A percentile compares a stretch with the other conserved stretches of the same genome.
Evolutionary conservation across 2,888 invertebrate species (phyloP).

Genomic region (Zeuzera pyrina): DNA sequence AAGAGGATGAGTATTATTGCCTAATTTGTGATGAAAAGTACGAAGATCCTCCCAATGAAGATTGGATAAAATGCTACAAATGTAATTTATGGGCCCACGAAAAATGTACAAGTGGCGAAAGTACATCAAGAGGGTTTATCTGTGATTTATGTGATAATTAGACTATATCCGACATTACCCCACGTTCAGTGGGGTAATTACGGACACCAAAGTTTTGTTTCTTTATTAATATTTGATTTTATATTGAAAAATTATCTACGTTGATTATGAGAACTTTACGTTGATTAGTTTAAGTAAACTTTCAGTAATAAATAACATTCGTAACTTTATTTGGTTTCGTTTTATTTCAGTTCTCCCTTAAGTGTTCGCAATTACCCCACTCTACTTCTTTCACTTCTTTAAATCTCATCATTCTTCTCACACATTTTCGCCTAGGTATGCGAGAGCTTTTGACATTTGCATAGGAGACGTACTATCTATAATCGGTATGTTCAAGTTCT

Average conservation of each 20-base stretch:
- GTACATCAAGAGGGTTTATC: slow-evolving; percentile 2
- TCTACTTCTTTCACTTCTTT: too few relatives aligned
- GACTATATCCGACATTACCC: slow-evolving; percentile 5
- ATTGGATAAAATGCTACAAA: slow-evolving; percentile 1
- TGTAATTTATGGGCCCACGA: slow-evolving; percentile 2
- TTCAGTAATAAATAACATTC: not conserved
- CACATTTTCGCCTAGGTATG: too few relatives aligned
- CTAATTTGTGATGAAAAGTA: slow-evolving; percentile 2
- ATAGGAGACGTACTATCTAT: too few relatives aligned
- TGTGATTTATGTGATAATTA: slow-evolving; percentile 1
- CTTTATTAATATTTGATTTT: not conserved
- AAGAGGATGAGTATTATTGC: not conserved
- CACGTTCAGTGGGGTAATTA: not conserved
- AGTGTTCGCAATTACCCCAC: not conserved
- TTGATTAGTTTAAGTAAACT: not conserved
- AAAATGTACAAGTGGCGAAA: slow-evolving; percentile 2
- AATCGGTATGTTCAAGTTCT: too few relatives aligned
- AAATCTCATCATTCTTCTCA: too few relatives aligned
- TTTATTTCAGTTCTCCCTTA: not conserved
- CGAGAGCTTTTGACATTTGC: too few relatives aligned
- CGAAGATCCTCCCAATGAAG: not conserved
- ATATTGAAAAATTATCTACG: not conserved
- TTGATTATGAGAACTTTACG: not conserved
- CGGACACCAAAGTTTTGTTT: not conserved
- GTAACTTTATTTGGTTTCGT: not conserved